Conservation (phyloP, 2,797 vertebrate species). For the Garrulus glandarius region DNA sequence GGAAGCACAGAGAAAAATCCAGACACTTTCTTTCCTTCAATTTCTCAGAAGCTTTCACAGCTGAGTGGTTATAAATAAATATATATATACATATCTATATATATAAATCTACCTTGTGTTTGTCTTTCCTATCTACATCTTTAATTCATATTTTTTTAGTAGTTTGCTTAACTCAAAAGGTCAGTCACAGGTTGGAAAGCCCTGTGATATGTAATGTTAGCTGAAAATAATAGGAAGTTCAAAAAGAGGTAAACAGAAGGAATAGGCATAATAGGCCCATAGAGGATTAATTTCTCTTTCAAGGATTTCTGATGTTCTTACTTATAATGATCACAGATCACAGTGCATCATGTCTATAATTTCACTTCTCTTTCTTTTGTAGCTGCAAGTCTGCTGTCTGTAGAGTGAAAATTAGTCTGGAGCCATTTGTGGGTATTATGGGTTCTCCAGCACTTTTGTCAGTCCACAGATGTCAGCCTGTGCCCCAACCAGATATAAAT, state of each 20-base stretch:
- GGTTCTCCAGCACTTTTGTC: not conserved
- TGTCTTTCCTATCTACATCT: not conserved
- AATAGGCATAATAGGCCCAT: not conserved
- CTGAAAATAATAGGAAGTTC: conserved; percentile 25
- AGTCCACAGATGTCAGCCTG: not conserved
- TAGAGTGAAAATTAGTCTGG: not conserved
- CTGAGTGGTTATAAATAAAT: not conserved
- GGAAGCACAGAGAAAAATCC: not conserved
- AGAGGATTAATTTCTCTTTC: conserved; percentile 16
- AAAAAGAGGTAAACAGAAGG: conserved; percentile 15
- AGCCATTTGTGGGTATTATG: not conserved
- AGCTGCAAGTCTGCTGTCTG: not conserved
- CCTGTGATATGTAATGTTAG: not conserved
- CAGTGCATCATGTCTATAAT: not conserved
- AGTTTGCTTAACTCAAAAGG: not conserved
- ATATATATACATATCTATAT: not conserved
- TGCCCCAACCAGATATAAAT: not conserved
- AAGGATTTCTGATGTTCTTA: conserved; percentile 14
- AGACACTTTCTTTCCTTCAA: not conserved
- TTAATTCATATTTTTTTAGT: not conserved
- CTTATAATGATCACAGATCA: conserved; percentile 31
- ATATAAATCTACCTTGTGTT: not conserved
- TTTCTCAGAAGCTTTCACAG: not conserved
- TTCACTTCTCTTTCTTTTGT: not conserved
- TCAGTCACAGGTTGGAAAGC: not conserved